These are phyloP conservation scores for Acinonyx jubatus DNA, from an alignment of 2,113 vertebrate genomes.

Conservation along the genomic window DNA sequence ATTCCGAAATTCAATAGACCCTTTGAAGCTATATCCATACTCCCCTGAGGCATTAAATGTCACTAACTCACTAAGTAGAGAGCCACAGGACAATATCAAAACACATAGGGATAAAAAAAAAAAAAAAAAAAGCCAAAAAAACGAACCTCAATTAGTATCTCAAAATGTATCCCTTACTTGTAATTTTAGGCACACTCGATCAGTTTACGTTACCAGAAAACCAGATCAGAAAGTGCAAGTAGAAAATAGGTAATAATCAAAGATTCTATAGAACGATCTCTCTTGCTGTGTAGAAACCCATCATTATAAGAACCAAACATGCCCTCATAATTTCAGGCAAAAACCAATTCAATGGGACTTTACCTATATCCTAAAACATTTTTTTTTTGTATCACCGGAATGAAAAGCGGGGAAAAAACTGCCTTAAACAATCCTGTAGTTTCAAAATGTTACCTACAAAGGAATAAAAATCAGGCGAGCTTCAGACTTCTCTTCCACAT, in stretches of 20 bases:
- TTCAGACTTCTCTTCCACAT: conserved; percentile 31
- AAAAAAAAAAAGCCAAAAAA: conserved; percentile 31
- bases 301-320: not conserved
- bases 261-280: conserved; percentile 5
- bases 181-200: not conserved
- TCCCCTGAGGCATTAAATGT: not conserved
- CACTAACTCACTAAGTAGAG: not conserved
- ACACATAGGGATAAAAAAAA: not conserved
- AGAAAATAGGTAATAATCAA: conserved; percentile 15
- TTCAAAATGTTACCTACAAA: conserved; percentile 22
- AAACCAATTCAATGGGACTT: not conserved
- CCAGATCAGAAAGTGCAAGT: not conserved
- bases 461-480: conserved; percentile 13
- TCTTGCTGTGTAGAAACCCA: not conserved
- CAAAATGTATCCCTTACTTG: not conserved
- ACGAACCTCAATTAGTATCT: conserved; percentile 26
- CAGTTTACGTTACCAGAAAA: conserved; percentile 20
- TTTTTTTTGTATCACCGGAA: not conserved
- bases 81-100: not conserved
- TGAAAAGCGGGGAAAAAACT: not conserved
- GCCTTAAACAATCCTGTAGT: not conserved
- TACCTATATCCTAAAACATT: conserved; percentile 16
- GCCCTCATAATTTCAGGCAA: not conserved
- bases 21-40: not conserved
- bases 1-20: conserved; percentile 22